Evolutionary conservation across 2,797 vertebrate species (phyloP).

Genomic region (Xerus rutilus): DNA sequence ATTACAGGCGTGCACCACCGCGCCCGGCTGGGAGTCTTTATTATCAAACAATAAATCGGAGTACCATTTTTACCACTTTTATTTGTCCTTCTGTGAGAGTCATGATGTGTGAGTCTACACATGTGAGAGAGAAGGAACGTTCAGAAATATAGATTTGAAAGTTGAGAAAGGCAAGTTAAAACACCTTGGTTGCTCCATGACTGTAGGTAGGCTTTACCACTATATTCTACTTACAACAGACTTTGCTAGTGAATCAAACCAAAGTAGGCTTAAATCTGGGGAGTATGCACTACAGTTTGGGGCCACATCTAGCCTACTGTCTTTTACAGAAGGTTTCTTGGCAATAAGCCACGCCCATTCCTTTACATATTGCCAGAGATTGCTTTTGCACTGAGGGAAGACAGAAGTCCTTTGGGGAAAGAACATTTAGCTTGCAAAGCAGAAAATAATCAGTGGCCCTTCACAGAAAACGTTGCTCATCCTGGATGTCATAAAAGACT

Average conservation of each 20-base stretch:
- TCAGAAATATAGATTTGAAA: not conserved
- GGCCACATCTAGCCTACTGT: not conserved
- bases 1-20: no score
- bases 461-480: not conserved
- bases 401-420: not conserved
- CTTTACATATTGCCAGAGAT: not conserved
- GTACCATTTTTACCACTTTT: not conserved
- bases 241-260: not conserved
- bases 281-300: accelerated
- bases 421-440: not conserved
- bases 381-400: not conserved
- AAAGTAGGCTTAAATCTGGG: not conserved
- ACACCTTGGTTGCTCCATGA: not conserved
- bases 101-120: not conserved
- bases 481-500: not conserved
- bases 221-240: not conserved
- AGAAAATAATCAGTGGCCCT: not conserved
- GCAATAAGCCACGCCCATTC: not conserved
- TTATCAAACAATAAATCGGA: not conserved
- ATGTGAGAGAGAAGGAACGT: not conserved
- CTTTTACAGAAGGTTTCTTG: not conserved
- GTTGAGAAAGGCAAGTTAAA: not conserved
- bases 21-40: not conserved
- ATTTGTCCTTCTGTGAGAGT: not conserved
- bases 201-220: not conserved